Evolutionary conservation across 2,888 invertebrate genomes (phyloP), one percentile per base, ranked within the genome.

Genomic region (Calephelis perditalis): DNA sequence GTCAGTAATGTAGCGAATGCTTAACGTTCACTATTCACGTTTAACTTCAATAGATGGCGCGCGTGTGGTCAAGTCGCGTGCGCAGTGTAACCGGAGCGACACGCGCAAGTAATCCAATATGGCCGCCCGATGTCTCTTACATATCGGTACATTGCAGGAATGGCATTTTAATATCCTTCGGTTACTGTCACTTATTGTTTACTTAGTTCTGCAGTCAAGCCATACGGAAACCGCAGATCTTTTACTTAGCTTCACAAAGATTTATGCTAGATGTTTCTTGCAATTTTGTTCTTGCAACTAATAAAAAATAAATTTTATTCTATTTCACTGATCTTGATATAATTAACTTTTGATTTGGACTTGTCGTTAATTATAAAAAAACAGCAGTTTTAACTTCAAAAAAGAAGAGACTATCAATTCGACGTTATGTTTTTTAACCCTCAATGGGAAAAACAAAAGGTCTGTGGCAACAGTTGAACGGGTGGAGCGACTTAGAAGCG

Each of bases 11-110:
- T 59, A 63, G 61, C 60, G 58, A 62, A 63, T 63, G 57, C 58
- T 73, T 76, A 77, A 75, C 77, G 77, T 76, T 73, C 71, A 73
- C 74, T 78, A 75, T 74, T 74, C 73, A 72, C 75, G 73, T 73
- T 75, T 66, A 68, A 67, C 68, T 68, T 69, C 76, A 71, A 76
- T 84, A 87, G 86, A 88, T 86, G 86, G 82, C 87, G 87, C 81
- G 86, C 81, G 89, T 87, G 90, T 88, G 89, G 88, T 84, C 88
- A 77, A 78, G 86, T 84, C 88, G 87, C 89, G 89, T 87, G 89
- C 89, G 87, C 87, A 80, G 70, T 74, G 84, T 80, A 87, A 88
- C 87, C 86, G 81, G 83, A 88, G 85, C 82, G 86, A 87, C 88
- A 84, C 84, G 87, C 84, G 82, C 83, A 82, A 79, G 89, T 89